Conservation (phyloP, 2,888 invertebrate species). For the Diarsia brunnea region DNA sequence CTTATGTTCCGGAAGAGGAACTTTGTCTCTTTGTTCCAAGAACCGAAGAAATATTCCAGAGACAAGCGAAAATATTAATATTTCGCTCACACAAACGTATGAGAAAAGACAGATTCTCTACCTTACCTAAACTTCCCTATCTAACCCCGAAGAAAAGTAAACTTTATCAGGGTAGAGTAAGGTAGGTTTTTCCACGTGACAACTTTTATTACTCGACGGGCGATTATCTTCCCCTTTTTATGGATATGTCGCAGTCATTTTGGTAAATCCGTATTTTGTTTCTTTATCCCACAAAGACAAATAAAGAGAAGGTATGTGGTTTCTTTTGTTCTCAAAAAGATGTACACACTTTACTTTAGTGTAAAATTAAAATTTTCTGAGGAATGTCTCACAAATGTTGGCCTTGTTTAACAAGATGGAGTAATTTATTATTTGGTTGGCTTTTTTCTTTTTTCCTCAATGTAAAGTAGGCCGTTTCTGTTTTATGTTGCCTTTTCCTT, state of each 20-base stretch:
- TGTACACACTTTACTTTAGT: conserved; percentile 24
- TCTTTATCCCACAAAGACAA: conserved; percentile 62
- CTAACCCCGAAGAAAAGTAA: conserved; percentile 40
- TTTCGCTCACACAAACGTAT: conserved; percentile 55
- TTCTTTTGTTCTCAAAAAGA: conserved; percentile 23
- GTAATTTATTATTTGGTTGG: conserved; percentile 43
- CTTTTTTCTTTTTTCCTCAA: conserved; percentile 15
- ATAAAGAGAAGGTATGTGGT: conserved; percentile 46
- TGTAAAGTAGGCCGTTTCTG: conserved; percentile 19
- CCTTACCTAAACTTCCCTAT: conserved; percentile 36
- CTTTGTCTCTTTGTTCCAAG: conserved; percentile 53
- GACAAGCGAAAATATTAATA: conserved; percentile 64
- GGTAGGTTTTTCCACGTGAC: conserved; percentile 36
- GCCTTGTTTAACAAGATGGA: conserved; percentile 42
- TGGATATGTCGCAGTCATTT: conserved; percentile 68
- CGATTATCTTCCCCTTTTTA: conserved; percentile 69
- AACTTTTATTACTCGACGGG: conserved; percentile 55
- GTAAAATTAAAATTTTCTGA: conserved; percentile 52
- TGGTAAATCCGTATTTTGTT: conserved; percentile 69
- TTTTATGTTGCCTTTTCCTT: conserved; percentile 27
- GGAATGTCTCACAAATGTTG: conserved; percentile 25
- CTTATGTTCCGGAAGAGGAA: conserved; percentile 40
- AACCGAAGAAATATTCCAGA: conserved; percentile 52
- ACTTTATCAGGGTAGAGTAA: conserved; percentile 22
- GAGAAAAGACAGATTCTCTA: conserved; percentile 66